Conservation (phyloP, 2,888 invertebrate genomes). For the Gandaritis pyraliata region DNA sequence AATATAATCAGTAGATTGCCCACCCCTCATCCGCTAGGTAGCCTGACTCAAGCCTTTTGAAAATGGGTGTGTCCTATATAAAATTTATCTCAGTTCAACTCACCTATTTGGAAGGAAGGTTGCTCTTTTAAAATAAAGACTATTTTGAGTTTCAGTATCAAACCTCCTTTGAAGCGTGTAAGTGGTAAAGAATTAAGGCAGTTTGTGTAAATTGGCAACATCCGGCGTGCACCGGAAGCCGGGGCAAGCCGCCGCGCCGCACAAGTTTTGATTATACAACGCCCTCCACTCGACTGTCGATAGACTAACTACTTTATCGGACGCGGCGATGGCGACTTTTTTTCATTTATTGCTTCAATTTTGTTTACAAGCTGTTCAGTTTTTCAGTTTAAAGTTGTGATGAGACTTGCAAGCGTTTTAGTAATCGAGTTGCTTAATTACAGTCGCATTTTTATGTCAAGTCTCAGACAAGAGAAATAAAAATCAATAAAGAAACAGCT, state of each 20-base stretch:
- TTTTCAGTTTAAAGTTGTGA: constrained; percentile 7
- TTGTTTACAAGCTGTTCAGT: constrained; percentile 17
- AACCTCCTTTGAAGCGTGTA: constrained; percentile 30
- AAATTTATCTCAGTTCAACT: no score
- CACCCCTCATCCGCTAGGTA: no score
- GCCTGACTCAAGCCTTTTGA: no score
- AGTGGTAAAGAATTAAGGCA: constrained; percentile 61
- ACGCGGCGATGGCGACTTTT: constrained; percentile 14
- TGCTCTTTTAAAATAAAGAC: background rate
- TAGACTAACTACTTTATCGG: constrained; percentile 33
- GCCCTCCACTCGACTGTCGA: constrained; percentile 31
- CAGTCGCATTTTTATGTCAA: no score
- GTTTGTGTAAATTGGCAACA: constrained; percentile 70
- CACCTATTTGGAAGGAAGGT: no score
- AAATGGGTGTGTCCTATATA: no score
- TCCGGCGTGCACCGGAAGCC: constrained; percentile 63
- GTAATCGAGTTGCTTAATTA: background rate
- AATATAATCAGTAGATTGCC: no score
- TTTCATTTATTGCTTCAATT: constrained; percentile 23
- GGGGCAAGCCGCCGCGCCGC: constrained; percentile 41
- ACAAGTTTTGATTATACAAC: constrained; percentile 60
- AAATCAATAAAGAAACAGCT: no score
- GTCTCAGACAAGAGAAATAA: no score
- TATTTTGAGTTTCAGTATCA: constrained; percentile 35
- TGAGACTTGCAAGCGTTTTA: background rate